Evolutionary conservation across 1,140 invertebrate genomes (phyloP), one percentile per base, ranked within the genome.

Genomic region (Penaeus chinensis): DNA sequence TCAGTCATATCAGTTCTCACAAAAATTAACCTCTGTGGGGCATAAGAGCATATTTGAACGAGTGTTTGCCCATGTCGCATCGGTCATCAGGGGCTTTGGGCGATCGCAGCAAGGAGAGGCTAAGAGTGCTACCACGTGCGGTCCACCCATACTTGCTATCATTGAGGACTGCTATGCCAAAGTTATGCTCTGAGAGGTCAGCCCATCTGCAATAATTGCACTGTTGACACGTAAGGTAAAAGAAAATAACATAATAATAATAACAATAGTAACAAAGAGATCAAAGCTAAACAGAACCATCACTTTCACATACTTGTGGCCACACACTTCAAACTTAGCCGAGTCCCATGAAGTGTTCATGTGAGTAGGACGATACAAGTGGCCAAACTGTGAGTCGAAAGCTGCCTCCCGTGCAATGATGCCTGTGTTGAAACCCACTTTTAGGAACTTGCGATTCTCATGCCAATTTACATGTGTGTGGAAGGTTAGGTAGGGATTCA

Each of bases 341-440:
- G 91, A 93, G 89, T 94, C 94, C 93, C 94, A 94, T 22, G 93
- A 93, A 13, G 94, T 94, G 90, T 94, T 94, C 71, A 91, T 91
- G 85, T 94, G 93, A 69, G 93, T 94, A n/a, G 93, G 92, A 42
- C 93, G 89, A 85, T 92, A 91, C 11, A 94, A 65, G 88, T 92
- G 92, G 11, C 94, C 93, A 92, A 92, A 94, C 90, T 94, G 93
- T 74, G 93, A 93, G 77, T 94, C 93, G 91, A 93, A 94, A 0
- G 92, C 92, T 13, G 92, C 93, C 24, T 92, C 87, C 10, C 90
- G 89, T 11, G 92, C 90, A 32, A 81, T 16, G 27, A 85, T 37
- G 19, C 24, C 65, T 16, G 77, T 85, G 47, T 84, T 37, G 42
- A 69, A 74, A 47, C 61, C 74, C 66, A 92, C 92, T 89, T 94